Evolutionary conservation across 2,797 vertebrate genomes (phyloP), one percentile per base, ranked within the genome.

Genomic region (Adrianichthys oophorus): DNA sequence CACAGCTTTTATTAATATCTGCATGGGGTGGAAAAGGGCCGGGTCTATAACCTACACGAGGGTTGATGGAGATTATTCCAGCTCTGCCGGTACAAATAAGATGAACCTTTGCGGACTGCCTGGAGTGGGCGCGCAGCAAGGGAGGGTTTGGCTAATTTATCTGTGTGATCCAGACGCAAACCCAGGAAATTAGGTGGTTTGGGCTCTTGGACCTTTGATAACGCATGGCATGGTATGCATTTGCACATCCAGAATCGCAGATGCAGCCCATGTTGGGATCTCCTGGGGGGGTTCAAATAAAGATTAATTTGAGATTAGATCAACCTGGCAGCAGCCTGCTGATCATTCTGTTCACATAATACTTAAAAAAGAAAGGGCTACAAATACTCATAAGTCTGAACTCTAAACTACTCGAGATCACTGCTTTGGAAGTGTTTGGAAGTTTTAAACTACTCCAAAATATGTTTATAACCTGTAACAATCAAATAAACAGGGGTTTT

Each of bases 141-240:
- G 61, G 29, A 4, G 15, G 56, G 57, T 49, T 4, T 14, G 42
- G 37, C 50, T 78, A 78, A 86, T 87, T 76, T 58, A 62, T 69
- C 65, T 26, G 41, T 72, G 70, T 50, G 75, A 74, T 63, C 49
- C 60, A 48, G 64, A 78, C 84, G 86, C 76, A 78, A 64, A 66
- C 65, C 62, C 62, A 65, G 74, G 72, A 74, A 83, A 90, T 90
- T 88, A 91, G 71, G 57, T 46, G 59, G 68, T 53, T 67, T 73
- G 58, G 64, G 65, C 65, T 58, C 59, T 41, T 62, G 73, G 68
- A 71, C 72, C 52, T 57, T 29, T 54, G 59, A 72, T 91, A 91
- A 91, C 89, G 65, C 63, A 62, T 66, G 70, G 67, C 58, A 82
- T 68, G 76, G 65, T 68, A 89, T 90, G 85, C 85, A 81, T 66